phyloP scores from a whole-genome alignment of 1,140 invertebrate genomes.

The Meloidogyne hapla region DNA sequence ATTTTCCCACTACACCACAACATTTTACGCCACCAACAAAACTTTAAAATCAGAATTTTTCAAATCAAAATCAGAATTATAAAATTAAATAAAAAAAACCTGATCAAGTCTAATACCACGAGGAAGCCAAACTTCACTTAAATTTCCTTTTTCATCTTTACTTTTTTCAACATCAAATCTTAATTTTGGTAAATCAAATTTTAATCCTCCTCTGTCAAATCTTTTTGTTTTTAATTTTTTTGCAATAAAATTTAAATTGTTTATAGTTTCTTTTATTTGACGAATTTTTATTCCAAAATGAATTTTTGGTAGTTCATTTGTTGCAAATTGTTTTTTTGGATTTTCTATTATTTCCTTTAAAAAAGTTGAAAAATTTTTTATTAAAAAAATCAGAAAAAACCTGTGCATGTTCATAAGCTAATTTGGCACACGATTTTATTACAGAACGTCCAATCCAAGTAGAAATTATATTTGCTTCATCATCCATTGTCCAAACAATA shows the following conservation, averaged over 20 bases:
- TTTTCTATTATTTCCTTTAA: conserved; percentile 72
- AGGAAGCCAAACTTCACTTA: conserved; percentile 29
- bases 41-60: too few species aligned
- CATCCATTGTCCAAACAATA: conserved; percentile 84
- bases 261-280: conserved; percentile 14
- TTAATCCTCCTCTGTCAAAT: conserved; percentile 50
- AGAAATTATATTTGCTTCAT: conserved; percentile 80
- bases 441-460: conserved; percentile 87
- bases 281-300: conserved; percentile 17
- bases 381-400: conserved; percentile 11
- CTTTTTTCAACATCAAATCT: conserved; percentile 63
- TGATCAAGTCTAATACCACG: conserved; percentile 48
- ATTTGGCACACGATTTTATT: conserved; percentile 71
- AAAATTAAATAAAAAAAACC: conserved; percentile 24
- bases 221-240: conserved; percentile 49
- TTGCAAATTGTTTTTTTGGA: conserved; percentile 69
- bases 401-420: conserved; percentile 63
- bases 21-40: too few species aligned
- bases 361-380: not conserved
- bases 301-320: conserved; percentile 55
- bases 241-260: conserved; percentile 46
- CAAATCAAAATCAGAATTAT: not conserved
- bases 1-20: not conserved
- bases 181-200: conserved; percentile 58
- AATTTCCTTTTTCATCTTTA: conserved; percentile 14